Evolutionary conservation across 2,797 vertebrate genomes (phyloP).

Genomic region (Sebastes flavidus): DNA sequence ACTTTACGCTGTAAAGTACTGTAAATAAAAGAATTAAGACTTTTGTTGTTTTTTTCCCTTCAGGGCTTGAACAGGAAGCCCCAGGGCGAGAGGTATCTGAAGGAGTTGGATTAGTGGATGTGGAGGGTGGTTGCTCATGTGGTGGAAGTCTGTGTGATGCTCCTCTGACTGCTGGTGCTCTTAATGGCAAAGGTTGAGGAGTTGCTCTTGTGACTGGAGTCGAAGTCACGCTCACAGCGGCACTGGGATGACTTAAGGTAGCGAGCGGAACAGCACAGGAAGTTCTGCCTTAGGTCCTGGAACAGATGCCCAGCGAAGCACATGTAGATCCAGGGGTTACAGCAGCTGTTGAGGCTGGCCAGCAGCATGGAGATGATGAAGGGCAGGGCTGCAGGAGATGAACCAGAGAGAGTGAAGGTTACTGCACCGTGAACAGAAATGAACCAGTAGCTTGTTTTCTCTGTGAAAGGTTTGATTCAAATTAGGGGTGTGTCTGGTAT

Average conservation of each 20-base stretch:
- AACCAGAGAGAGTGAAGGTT: conserved; percentile 12
- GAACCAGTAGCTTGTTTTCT: neutral
- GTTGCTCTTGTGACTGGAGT: conserved; percentile 91
- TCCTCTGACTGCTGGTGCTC: conserved; percentile 90
- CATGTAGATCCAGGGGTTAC: conserved; percentile 99
- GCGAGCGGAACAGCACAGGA: conserved; percentile 88
- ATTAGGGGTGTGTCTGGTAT: neutral
- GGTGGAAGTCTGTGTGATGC: conserved; percentile 83
- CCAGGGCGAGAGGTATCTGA: conserved; percentile 10
- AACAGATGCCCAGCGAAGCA: conserved; percentile 96
- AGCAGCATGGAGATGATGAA: conserved; percentile 95
- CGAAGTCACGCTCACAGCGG: conserved; percentile 84
- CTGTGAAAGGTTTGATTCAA: neutral
- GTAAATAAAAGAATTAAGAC: conserved; percentile 3
- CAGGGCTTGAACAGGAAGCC: neutral
- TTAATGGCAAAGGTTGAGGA: conserved; percentile 91
- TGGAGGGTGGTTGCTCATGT: conserved; percentile 59
- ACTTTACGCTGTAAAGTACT: neutral
- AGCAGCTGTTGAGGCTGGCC: conserved; percentile 99
- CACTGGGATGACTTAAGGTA: conserved; percentile 85
- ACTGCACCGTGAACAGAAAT: neutral
- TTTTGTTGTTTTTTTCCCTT: neutral
- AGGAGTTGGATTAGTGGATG: conserved; percentile 11
- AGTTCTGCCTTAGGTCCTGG: conserved; percentile 90
- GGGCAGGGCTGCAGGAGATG: conserved; percentile 80